Base-by-base conservation (phyloP, 1,140 invertebrate genomes). In the Heliconius nattereri region DNA sequence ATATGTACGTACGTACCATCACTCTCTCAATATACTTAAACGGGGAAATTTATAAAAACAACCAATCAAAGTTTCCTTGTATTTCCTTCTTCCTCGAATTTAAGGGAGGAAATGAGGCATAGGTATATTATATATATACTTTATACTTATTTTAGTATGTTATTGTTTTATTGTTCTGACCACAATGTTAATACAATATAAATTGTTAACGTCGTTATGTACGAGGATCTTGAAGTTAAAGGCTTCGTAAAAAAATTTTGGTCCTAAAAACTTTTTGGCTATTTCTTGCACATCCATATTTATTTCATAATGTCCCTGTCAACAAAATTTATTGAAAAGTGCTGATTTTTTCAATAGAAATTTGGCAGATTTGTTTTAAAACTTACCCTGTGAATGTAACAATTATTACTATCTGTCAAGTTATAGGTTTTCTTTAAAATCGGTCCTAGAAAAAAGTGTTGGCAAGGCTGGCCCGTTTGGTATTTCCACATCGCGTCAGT, bases 361-460 rank as follows among this genome's bases (percentile, higher is more conserved):
- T 60, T 11, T 60, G 54, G 3, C 9, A 60, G 40, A 16, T 71
- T 20, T 71, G 0, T 29, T 71, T 71, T 20, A 71, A 20, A 52
- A 60, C 79, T 88, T 85, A 94, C 92, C 89, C 89, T 91, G 49
- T 83, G 84, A 74, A 94, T 85, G 74, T 86, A 86, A 78, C 92
- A 94, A 82, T 78, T 85, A 71, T 77, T 87, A 71, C 76, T 87
- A 71, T 40, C 16, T 9, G 86, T 85, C n/a, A 92, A 73, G 78
- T 92, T 92, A 78, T 92, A 91, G 2, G 87, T 76, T 32, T 85
- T 86, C 3, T 83, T 75, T 11, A 94, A 75, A 75, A 92, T 76
- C 16, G 92, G 90, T 0, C 90, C 91, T 76, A 91, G 74, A 49
- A 91, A 89, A 80, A 92, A 94, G 83, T 92, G 92, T 79, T 92